These are phyloP conservation scores for Epinotia demarniana DNA, from an alignment of 2,888 invertebrate genomes.

Conservation along the genomic window DNA sequence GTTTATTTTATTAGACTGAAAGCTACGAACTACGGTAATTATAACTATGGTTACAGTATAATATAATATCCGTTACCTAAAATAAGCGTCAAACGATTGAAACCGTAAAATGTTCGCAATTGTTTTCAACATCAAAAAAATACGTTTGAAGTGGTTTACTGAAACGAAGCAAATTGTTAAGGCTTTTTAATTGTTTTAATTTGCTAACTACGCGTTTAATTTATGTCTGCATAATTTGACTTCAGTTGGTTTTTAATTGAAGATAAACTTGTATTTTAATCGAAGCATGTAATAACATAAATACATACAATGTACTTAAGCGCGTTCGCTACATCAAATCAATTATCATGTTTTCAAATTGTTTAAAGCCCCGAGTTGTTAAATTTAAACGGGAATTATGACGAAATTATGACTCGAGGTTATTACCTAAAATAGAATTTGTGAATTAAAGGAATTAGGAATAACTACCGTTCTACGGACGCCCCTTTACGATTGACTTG, in stretches of 20 bases:
- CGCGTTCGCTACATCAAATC: neutral
- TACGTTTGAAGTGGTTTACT: conserved; percentile 9
- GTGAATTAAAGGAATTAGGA: conserved; percentile 5
- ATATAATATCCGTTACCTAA: neutral
- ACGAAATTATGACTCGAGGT: neutral
- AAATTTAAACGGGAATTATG: neutral
- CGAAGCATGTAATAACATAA: neutral
- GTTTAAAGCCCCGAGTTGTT: neutral
- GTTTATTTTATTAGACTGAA: neutral
- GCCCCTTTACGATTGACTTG: conserved; percentile 19
- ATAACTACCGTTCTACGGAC: neutral
- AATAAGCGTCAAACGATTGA: conserved; percentile 5
- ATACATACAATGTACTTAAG: neutral
- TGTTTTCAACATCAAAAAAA: conserved; percentile 10
- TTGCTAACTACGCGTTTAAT: neutral
- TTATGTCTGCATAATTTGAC: conserved; percentile 2
- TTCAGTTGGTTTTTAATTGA: neutral
- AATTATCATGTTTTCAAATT: neutral
- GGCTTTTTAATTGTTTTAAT: conserved; percentile 15
- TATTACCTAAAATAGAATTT: conserved; percentile 1
- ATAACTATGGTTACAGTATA: neutral
- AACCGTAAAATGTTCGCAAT: neutral
- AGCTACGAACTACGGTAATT: neutral
- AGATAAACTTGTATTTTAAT: neutral
- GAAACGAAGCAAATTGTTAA: neutral